A percentile compares a stretch with the other conserved stretches of the same genome.
These are phyloP conservation scores for Ectemnius continuus DNA, from an alignment of 2,888 invertebrate species.

Conservation along the genomic window DNA sequence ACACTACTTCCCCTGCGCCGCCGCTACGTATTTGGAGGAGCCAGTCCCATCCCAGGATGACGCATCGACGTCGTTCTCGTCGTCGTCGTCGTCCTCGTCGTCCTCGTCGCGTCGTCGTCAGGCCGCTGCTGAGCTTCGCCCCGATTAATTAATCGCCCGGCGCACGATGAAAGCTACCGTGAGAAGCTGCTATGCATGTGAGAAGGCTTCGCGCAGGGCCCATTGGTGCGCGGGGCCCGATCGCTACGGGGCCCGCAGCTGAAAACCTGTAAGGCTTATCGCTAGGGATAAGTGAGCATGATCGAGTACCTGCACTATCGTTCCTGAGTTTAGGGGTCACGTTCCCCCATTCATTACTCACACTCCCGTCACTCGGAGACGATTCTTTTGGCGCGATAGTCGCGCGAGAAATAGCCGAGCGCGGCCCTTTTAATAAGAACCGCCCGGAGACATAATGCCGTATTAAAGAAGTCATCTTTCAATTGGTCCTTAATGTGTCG, in stretches of 20 bases:
- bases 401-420: no score
- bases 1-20: not conserved
- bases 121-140: not conserved
- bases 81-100: not conserved
- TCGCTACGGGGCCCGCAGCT: no score
- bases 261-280: no score
- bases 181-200: not conserved
- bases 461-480: conserved; percentile 14
- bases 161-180: not conserved
- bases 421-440: conserved; percentile 12
- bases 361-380: no score
- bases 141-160: conserved; percentile 1
- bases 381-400: no score
- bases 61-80: not conserved
- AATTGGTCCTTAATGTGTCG: conserved; percentile 33
- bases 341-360: no score
- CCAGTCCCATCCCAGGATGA: not conserved
- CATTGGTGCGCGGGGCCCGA: no score
- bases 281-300: no score
- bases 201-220: no score
- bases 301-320: no score
- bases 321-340: no score
- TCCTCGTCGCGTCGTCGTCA: not conserved
- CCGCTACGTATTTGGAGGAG: not conserved
- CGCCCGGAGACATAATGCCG: conserved; percentile 20